Percentiles rank a stretch among this genome's conserved stretches.
Conservation (phyloP, 1,140 invertebrate species). For the Reticulitermes speratus region DNA sequence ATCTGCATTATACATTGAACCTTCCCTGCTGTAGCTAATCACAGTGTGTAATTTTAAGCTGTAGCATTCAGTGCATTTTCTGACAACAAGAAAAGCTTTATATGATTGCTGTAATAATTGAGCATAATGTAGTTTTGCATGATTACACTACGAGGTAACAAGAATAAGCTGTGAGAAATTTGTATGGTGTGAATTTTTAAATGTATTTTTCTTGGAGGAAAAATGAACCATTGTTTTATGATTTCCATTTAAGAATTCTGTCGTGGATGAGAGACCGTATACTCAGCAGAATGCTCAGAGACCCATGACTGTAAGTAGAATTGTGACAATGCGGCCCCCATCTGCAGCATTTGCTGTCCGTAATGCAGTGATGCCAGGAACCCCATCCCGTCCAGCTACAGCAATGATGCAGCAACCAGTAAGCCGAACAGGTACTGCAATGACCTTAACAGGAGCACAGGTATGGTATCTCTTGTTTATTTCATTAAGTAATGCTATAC, state of each 20-base stretch:
- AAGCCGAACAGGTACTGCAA: neutral
- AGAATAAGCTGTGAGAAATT: neutral
- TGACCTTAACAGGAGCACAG: slow-evolving; percentile 22
- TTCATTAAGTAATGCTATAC: neutral
- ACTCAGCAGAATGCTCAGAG: slow-evolving; percentile 18
- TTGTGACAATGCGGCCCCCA: neutral
- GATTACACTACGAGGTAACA: too few species aligned
- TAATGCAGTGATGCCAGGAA: slow-evolving; percentile 25
- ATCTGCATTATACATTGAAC: neutral
- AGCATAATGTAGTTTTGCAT: too few species aligned
- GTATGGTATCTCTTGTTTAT: neutral
- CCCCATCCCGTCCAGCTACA: slow-evolving; percentile 35
- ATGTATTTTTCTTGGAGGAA: too few species aligned
- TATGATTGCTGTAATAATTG: too few species aligned
- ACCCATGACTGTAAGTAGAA: slow-evolving; percentile 1
- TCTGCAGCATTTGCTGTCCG: slow-evolving; percentile 20
- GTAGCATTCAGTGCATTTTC: too few species aligned
- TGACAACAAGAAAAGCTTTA: too few species aligned
- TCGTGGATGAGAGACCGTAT: slow-evolving; percentile 18
- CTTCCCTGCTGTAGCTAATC: too few species aligned
- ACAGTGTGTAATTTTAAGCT: too few species aligned
- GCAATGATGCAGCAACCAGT: slow-evolving; percentile 32
- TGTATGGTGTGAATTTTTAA: neutral
- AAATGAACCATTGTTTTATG: neutral
- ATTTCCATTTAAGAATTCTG: neutral